Base-by-base conservation (phyloP, 2,888 invertebrate genomes). In the Melikaiella ostensackeni region DNA sequence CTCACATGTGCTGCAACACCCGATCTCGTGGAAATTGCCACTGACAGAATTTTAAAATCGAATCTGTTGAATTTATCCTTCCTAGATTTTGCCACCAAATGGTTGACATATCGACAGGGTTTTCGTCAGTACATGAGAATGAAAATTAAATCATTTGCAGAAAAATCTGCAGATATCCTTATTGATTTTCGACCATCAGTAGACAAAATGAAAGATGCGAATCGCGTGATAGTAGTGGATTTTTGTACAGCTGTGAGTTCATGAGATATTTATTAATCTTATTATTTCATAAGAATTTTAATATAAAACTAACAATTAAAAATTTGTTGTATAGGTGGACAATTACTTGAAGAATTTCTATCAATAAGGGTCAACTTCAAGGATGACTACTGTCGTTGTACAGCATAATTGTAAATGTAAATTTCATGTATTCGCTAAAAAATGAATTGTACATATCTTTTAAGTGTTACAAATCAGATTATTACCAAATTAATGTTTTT, bases 71-170 rank as follows among this genome's bases (percentile, higher is more conserved):
- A 13, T 27, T 13, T 27, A 13, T 11, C 57, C 13, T 59, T 59
- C 24, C 24, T 59, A 59, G 24, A 59, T 27, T 59, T 59, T 59
- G 57, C 57, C 13, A 59, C 24, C 16, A 59, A 13, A 16, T 59
- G 57, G 57, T 59, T 59, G 21, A 59, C 13, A 59, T 59, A 59
- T 27, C 57, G 24, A 24, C 21, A 59, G 57, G 57, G 24, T 59
- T 59, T 59, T 59, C 24, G 24, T 0, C 13, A 27, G 57, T 6
- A 11, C 21, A 9, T 2, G 11, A 24, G 3, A 27, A 59, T 59
- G 16, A 13, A 27, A 59, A 24, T 59, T 5, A 59, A 59, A 24
- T 16, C 57, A 59, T 6, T 59, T 27, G 24, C 16, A 13, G 57
- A 59, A 24, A 27, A 59, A 27, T 59, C 27, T 59, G 57, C 24